A percentile compares a stretch with the other conserved stretches of the same genome.
Evolutionary conservation across 1,140 invertebrate genomes (phyloP).

Genomic region (Dryas iulia): DNA sequence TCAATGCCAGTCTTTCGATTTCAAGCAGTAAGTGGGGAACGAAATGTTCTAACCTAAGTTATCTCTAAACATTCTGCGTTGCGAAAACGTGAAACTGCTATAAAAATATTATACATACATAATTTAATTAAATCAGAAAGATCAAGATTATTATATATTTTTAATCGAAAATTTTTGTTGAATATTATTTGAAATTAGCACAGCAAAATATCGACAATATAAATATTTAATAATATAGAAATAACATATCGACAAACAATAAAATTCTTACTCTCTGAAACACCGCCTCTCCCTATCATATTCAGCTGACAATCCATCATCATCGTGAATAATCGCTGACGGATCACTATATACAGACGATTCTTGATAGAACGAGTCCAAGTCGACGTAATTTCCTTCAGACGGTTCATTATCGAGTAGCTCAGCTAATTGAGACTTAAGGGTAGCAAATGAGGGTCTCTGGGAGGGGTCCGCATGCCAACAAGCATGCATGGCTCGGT

Average conservation of each 20-base stretch:
- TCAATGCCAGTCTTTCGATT: no score
- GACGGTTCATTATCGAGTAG: constrained; percentile 86
- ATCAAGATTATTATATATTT: no score
- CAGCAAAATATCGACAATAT: no score
- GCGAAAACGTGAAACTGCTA: no score
- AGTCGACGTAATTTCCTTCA: constrained; percentile 87
- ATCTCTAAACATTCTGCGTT: no score
- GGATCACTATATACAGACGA: constrained; percentile 82
- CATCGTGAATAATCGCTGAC: constrained; percentile 75
- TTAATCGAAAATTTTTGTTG: no score
- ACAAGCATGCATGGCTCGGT: constrained; percentile 87
- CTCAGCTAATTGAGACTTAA: constrained; percentile 85
- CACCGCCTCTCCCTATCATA: constrained; percentile 67
- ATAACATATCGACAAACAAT: neutral
- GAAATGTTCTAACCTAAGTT: no score
- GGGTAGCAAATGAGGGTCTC: constrained; percentile 85
- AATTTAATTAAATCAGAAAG: no score
- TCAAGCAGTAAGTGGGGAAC: no score
- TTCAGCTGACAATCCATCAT: constrained; percentile 73
- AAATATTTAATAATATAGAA: neutral
- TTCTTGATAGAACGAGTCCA: constrained; percentile 88
- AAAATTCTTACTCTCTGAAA: constrained; percentile 67
- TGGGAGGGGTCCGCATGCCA: constrained; percentile 89
- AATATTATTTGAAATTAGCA: no score
- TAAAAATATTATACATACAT: no score